Base-by-base conservation (phyloP, 2,113 vertebrate genomes). In the Mugil cephalus region DNA sequence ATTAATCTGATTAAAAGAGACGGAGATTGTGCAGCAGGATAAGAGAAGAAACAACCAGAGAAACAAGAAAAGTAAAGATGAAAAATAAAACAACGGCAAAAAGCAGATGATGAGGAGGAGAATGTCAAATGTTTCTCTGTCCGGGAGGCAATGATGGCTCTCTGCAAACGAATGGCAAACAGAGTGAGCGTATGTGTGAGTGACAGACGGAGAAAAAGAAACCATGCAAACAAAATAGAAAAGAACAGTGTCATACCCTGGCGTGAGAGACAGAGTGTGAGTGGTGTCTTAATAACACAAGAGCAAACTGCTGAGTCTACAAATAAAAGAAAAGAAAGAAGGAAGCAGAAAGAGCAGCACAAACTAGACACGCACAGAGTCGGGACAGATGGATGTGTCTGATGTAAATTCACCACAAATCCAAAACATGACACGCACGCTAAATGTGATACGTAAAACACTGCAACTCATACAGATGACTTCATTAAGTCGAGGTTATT, bases 401-500 rank as follows among this genome's bases (percentile, higher is more conserved):
- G 24, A 24, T 52, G 24, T 45, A 19, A 48, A 48, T 43, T 67
- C 54, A 55, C 18, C 51, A 35, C 13, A 8, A 14, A 55, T 54
- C 18, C 24, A 30, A 30, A 30, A 30, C 24, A 5, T 30, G 24
- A 30, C 24, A 5, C 24, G 5, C 5, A 30, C 24, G 24, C 24
- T 30, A 30, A 30, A 5, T 30, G 24, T 18, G 56, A 42, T 30
- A 38, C 46, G 65, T 54, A 79, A 70, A 68, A 78, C 19, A 19
- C 12, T 13, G 0, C 12, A 55, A 24, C 46, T 53, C 7, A 14
- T 3, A 64, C 0, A 0, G 1, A 73, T 60, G 48, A 82, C 15
- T 8, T 74, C 61, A 69, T 82, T 69, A 76, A 45, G 13, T 10
- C 1, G 17, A 74, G 50, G 47, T 83, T 64, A 82, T 79, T 69